A percentile compares a stretch with the other conserved stretches of the same genome.
phyloP scores from a whole-genome alignment of 2,888 invertebrate species.

The Scaptomyza tumidula region DNA sequence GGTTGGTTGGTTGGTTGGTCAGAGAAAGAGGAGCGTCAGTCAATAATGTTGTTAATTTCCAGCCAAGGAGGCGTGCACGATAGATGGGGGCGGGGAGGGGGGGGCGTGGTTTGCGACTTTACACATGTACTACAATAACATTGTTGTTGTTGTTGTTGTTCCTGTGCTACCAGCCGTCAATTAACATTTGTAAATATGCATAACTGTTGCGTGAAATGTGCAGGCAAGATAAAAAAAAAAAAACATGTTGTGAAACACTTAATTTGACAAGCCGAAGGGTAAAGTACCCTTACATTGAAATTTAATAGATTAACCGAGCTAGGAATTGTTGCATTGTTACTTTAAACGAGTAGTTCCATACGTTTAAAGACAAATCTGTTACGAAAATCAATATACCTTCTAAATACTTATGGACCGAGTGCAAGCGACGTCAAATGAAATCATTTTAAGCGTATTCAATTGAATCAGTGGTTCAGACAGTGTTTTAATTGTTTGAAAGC shows the following conservation, averaged over 20 bases:
- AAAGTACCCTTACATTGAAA: not conserved
- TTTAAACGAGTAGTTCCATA: not conserved
- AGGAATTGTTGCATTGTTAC: not conserved
- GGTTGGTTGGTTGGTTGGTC: not conserved
- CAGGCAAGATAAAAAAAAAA: slow-evolving; percentile 8
- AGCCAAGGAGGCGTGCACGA: slow-evolving; percentile 19
- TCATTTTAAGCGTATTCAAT: slow-evolving; percentile 49
- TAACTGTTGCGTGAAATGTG: slow-evolving; percentile 66
- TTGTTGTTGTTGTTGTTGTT: slow-evolving; percentile 58
- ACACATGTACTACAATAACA: slow-evolving; percentile 40
- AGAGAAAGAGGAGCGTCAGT: slow-evolving; percentile 35
- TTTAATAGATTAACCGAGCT: not conserved
- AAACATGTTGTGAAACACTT: not conserved
- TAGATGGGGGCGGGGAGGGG: no score
- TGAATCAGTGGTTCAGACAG: slow-evolving; percentile 63
- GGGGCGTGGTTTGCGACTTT: slow-evolving; percentile 26
- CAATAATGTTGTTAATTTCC: slow-evolving; percentile 76
- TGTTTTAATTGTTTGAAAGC: slow-evolving; percentile 55
- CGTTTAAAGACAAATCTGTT: no score
- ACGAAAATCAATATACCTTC: not conserved
- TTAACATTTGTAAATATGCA: slow-evolving; percentile 79
- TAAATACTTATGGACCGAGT: slow-evolving; percentile 16
- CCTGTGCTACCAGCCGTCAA: slow-evolving; percentile 60
- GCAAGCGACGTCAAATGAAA: slow-evolving; percentile 13
- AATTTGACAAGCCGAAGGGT: not conserved